phyloP scores from a whole-genome alignment of 2,113 vertebrate genomes.

The Cynoglossus semilaevis region DNA sequence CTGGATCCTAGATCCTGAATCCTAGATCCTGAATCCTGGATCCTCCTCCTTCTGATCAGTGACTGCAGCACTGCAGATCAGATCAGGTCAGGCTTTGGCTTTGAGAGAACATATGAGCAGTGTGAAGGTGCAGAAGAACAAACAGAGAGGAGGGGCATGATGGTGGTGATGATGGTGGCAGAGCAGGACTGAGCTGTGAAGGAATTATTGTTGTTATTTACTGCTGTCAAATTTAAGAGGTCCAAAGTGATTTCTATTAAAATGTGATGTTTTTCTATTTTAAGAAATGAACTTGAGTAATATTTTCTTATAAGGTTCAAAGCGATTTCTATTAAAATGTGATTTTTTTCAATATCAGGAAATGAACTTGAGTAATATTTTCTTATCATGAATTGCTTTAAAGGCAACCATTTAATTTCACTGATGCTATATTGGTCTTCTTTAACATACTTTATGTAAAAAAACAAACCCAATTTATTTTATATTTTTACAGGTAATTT shows the following conservation, averaged over 20 bases:
- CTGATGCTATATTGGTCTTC: too few relatives aligned
- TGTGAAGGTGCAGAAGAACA: background rate
- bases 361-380: too few relatives aligned
- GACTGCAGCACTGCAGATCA: background rate
- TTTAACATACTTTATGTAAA: too few relatives aligned
- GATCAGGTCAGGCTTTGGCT: too few relatives aligned
- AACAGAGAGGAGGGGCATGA: background rate
- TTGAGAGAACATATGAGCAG: background rate
- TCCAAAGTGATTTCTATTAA: background rate
- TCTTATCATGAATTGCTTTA: too few relatives aligned
- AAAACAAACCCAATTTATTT: too few relatives aligned
- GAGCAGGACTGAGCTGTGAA: slow-evolving; percentile 1
- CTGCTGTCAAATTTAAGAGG: background rate
- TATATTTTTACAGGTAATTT: too few relatives aligned
- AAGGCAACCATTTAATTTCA: too few relatives aligned
- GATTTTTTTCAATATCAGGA: too few relatives aligned
- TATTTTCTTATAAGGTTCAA: too few relatives aligned
- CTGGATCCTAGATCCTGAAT: background rate
- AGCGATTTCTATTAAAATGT: too few relatives aligned
- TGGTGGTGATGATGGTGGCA: slow-evolving; percentile 1
- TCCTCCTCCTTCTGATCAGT: background rate
- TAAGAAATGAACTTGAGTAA: too few relatives aligned
- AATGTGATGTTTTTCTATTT: background rate
- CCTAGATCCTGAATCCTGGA: background rate
- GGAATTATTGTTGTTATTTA: background rate